phyloP scores from a whole-genome alignment of 2,888 invertebrate species.

The Sipha maydis region DNA sequence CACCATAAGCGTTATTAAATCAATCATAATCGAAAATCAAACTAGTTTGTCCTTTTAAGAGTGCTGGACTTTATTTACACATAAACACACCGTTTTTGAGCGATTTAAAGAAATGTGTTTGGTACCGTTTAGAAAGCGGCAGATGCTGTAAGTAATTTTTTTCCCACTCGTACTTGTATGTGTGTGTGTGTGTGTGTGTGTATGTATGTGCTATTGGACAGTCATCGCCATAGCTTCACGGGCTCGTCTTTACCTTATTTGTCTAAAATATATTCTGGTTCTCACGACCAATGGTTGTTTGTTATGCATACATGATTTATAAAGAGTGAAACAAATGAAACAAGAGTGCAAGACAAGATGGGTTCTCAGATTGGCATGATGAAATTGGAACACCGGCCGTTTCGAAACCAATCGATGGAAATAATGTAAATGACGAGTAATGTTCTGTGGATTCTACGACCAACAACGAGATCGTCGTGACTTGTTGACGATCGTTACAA shows the following conservation, averaged over 20 bases:
- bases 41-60: conserved; percentile 12
- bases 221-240: conserved; percentile 10
- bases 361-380: conserved; percentile 54
- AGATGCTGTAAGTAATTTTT: conserved; percentile 22
- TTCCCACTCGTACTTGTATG: neutral
- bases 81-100: neutral
- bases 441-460: neutral
- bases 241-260: conserved; percentile 59
- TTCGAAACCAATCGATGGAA: conserved; percentile 57
- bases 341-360: conserved; percentile 36
- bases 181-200: neutral
- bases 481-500: neutral
- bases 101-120: conserved; percentile 12
- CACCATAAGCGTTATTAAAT: neutral
- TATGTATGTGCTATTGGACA: neutral
- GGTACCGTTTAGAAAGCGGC: conserved; percentile 53
- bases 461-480: conserved; percentile 15
- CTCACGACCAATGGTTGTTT: conserved; percentile 50
- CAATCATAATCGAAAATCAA: conserved; percentile 1
- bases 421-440: conserved; percentile 21
- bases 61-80: neutral
- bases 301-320: conserved; percentile 41
- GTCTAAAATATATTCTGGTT: conserved; percentile 53
- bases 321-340: conserved; percentile 38
- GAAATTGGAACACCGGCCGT: conserved; percentile 42